Base-by-base conservation (phyloP, 2,113 vertebrate species). In the Monarcha castaneiventris region DNA sequence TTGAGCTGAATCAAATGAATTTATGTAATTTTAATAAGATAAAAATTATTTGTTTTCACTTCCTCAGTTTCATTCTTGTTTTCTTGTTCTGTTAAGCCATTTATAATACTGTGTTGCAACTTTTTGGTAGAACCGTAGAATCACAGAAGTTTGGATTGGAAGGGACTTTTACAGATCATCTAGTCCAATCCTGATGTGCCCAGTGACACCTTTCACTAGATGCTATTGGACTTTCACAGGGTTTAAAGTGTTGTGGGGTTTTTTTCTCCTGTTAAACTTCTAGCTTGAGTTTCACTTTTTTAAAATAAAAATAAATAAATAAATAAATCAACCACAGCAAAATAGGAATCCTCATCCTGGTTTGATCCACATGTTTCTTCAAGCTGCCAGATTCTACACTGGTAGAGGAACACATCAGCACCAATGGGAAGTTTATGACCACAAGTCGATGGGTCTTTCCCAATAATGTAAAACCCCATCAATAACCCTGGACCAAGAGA, bases 401-500 rank as follows among this genome's bases (percentile, higher is more conserved):
- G 3, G 11, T 25, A 54, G 30, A 35, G 9, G 19, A 64, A 10
- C 9, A 41, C 17, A 11, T 10, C 1, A 7, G 27, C 22, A 62
- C 9, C 0, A 3, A 21, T 0, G 2, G 19, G 5, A 26, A 37
- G 6, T 29, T 44, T 33, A 20, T 49, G 41, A 46, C 21, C 15
- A 29, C 0, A 5, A 22, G 17, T 19, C 21, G 7, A 2, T 21
- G 26, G 30, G 6, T 72, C 30, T 56, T 14, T 17, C 32, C 8
- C 1, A 46, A 8, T 16, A 23, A 33, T 0, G 0, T 11, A 43
- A 35, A 71, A 43, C 6, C 5, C 32, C 1, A 0, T 10, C 11
- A 35, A 29, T 14, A 66, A 1, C 16, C 14, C 27, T 16, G 29
- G 30, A 30, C 13, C 0, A 1, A 39, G n/a, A 64, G 2, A 29